These are phyloP conservation scores for Leptopterna dolabrata DNA, from an alignment of 2,888 invertebrate genomes.

Conservation along the genomic window DNA sequence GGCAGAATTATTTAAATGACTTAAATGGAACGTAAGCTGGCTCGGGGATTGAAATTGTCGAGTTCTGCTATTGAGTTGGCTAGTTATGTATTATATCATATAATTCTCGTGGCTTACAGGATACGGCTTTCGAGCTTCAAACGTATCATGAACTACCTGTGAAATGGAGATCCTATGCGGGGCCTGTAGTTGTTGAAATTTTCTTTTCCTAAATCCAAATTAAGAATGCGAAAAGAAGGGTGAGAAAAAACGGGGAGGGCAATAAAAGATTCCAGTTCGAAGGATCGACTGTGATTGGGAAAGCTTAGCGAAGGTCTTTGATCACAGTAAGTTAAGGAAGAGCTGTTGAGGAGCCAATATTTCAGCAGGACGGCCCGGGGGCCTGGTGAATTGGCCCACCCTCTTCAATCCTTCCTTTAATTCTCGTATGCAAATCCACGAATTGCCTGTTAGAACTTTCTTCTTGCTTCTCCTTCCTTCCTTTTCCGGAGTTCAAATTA, in stretches of 20 bases:
- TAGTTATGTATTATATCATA: no score
- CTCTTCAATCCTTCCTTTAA: constrained; percentile 20
- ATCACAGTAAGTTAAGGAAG: constrained; percentile 42
- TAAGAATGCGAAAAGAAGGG: not conserved
- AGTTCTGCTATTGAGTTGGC: no score
- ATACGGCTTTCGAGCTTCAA: no score
- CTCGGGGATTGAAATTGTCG: no score
- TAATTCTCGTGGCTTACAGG: no score
- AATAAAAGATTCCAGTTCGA: not conserved
- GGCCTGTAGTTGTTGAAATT: not conserved
- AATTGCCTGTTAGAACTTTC: constrained; percentile 46
- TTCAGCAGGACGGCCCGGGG: constrained; percentile 5
- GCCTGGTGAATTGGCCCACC: not conserved
- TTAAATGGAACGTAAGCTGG: no score
- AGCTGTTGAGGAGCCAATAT: constrained; percentile 32
- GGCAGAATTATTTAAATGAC: no score
- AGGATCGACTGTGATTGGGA: not conserved
- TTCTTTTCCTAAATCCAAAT: not conserved
- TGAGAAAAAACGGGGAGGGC: not conserved
- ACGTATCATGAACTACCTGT: no score
- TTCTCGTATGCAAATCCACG: constrained; percentile 45
- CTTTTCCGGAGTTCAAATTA: constrained; percentile 24
- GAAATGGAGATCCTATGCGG: no score
- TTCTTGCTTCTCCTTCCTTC: not conserved
- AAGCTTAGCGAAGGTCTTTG: constrained; percentile 28